phyloP scores from a whole-genome alignment of 2,888 invertebrate species.

The Drosophila aldrichi region DNA sequence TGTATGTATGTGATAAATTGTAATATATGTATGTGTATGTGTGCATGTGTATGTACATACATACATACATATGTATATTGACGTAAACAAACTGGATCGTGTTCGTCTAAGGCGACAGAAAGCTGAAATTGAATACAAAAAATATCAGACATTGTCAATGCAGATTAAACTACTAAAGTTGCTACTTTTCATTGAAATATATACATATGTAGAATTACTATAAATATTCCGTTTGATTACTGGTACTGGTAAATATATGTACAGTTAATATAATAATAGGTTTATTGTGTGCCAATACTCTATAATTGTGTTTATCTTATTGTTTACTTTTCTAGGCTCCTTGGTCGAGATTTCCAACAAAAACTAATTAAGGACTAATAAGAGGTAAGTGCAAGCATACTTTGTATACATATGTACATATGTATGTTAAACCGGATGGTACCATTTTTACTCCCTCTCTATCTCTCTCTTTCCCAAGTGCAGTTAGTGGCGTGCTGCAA shows the following conservation, averaged over 20 bases:
- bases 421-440: neutral
- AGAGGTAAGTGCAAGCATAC: slow-evolving; percentile 66
- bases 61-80: no score
- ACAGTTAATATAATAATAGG: neutral
- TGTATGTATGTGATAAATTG: no score
- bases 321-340: slow-evolving; percentile 49
- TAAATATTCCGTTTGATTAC: no score
- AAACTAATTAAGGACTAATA: slow-evolving; percentile 71
- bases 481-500: neutral
- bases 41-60: neutral
- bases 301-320: slow-evolving; percentile 13
- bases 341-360: slow-evolving; percentile 47
- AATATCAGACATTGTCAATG: neutral
- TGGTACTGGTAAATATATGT: neutral
- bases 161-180: neutral
- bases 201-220: no score
- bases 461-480: neutral
- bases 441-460: neutral
- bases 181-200: no score
- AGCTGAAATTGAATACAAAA: neutral
- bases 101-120: neutral
- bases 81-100: neutral
- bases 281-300: neutral
- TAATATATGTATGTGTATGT: no score
- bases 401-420: no score